These are phyloP conservation scores for Gerris buenoi DNA, from an alignment of 1,140 invertebrate genomes.

Conservation along the genomic window DNA sequence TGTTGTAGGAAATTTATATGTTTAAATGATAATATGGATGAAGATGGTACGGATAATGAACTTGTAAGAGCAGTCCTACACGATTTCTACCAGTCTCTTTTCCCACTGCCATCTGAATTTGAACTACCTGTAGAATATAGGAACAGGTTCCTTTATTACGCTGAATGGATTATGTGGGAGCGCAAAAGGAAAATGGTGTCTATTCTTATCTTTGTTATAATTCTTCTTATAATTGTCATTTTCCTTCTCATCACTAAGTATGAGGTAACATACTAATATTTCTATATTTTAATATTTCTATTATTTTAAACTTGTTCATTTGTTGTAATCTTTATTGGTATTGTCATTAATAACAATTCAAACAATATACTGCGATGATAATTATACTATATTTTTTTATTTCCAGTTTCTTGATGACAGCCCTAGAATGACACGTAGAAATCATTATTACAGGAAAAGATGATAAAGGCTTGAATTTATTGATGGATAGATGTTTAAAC, in stretches of 20 bases:
- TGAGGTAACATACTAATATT: no score
- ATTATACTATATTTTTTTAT: no score
- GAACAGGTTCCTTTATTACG: constrained; percentile 41
- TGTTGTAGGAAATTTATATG: constrained; percentile 70
- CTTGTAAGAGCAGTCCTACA: constrained; percentile 51
- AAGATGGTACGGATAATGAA: constrained; percentile 43
- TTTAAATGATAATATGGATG: constrained; percentile 69
- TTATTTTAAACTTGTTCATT: no score
- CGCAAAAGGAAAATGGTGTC: neutral
- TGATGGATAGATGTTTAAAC: no score
- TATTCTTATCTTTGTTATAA: neutral
- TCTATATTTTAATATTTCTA: no score
- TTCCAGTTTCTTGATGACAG: no score
- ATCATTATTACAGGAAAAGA: no score
- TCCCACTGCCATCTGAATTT: constrained; percentile 56
- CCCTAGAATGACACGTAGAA: no score
- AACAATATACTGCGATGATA: no score
- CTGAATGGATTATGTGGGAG: neutral
- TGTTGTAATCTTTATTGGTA: no score
- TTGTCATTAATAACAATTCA: no score
- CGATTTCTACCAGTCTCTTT: constrained; percentile 62
- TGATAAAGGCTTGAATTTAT: no score
- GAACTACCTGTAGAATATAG: constrained; percentile 52
- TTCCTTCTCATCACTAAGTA: neutral
- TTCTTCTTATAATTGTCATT: neutral